Evolutionary conservation across 2,797 vertebrate genomes (phyloP), one percentile per base, ranked within the genome.

Genomic region (Lepus oiostolus): DNA sequence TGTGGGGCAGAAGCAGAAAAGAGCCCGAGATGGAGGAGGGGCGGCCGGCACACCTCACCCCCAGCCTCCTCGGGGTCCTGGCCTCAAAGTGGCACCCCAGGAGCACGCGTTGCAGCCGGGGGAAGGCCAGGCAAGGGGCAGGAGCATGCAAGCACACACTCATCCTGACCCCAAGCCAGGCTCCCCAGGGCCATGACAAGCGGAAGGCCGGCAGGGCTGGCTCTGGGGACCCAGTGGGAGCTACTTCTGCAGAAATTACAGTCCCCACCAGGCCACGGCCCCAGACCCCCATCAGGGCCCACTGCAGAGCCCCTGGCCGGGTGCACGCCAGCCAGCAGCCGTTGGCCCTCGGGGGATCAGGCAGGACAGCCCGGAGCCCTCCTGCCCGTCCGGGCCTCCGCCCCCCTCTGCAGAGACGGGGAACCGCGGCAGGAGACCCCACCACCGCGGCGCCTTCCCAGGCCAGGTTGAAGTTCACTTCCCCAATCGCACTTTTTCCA

Each of bases 211-310:
- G 93, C 96, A 96, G 89, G 96, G 89, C 87, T 91, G 93, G 92
- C 96, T 91, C 95, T 94, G 90, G 81, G 96, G 76, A 88, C 93
- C 91, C 94, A 84, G 77, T 67, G 93, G 94, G 96, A 85, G 74
- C n/a, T 95, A 89, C 52, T 95, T 85, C 95, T 95, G 93, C 90
- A 97, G 95, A 96, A 94, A 82, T 95, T 89, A 88, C 97, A 97
- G 63, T 83, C 77, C 71, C 12, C 65, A 16, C n/a, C 13, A 17
- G 16, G n/a, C 30, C 70, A 65, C 0, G 26, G 42, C 35, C 16
- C 83, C 71, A 24, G 62, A 35, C 71, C 38, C 52, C 32, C 5
- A 1, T 12, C 13, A 19, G 35, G 67, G 75, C 38, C 42, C 32
- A 71, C 58, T 0, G 26, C 54, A 77, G 35, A 60, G 54, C 65